phyloP scores from a whole-genome alignment of 2,888 invertebrate species.

The Ceraclea dissimilis region DNA sequence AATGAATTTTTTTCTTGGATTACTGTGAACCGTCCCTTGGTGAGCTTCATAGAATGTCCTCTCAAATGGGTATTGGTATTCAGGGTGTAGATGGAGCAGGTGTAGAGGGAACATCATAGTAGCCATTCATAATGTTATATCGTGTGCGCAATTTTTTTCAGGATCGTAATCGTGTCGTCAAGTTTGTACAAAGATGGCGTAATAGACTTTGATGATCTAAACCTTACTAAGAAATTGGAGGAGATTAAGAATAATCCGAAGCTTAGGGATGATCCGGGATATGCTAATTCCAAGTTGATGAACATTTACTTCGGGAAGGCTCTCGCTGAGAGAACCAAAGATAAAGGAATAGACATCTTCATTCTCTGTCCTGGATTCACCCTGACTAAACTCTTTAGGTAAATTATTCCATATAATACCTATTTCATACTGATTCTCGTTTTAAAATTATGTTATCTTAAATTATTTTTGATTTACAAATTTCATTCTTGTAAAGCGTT shows the following conservation, averaged over 20 bases:
- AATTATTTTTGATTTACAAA: too few species aligned
- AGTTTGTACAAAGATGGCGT: constrained; percentile 60
- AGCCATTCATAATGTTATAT: too few species aligned
- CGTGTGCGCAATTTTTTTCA: too few species aligned
- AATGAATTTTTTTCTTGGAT: too few species aligned
- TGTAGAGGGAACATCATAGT: too few species aligned
- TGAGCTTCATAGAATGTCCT: too few species aligned
- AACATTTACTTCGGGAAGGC: constrained; percentile 66
- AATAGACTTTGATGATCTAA: constrained; percentile 61
- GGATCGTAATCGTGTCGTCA: constrained; percentile 67
- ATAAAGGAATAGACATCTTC: constrained; percentile 54
- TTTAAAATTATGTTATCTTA: too few species aligned
- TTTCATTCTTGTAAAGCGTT: too few species aligned
- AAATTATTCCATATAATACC: constrained; percentile 26
- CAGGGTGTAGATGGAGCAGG: too few species aligned
- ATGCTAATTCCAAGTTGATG: constrained; percentile 70
- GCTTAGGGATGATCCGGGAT: constrained; percentile 49
- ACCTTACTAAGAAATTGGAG: constrained; percentile 43
- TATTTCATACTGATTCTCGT: not conserved
- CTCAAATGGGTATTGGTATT: too few species aligned
- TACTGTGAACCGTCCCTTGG: too few species aligned
- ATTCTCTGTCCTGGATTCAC: constrained; percentile 74
- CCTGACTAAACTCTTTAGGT: constrained; percentile 67
- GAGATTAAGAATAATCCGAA: constrained; percentile 35
- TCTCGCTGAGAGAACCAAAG: constrained; percentile 49